Conservation (phyloP, 35 echinoderm and acorn worm genomes). For the Eucidaris tribuloides region DNA sequence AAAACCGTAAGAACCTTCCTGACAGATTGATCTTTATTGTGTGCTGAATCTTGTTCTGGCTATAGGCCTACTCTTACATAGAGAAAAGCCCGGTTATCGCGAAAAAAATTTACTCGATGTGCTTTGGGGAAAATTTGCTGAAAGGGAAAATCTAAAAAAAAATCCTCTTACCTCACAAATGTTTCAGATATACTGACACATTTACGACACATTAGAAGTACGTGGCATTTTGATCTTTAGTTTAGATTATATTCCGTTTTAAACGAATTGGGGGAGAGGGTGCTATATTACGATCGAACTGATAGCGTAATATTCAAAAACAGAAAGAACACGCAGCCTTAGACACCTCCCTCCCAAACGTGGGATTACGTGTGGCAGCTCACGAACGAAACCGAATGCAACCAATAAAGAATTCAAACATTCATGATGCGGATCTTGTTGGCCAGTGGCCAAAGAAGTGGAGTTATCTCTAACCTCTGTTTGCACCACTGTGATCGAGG, state of each 20-base stretch:
- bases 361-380: constrained; percentile 32
- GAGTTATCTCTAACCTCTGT: constrained; percentile 38
- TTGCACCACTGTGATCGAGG: too few species aligned
- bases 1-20: too few species aligned
- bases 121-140: not conserved
- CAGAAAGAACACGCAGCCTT: not conserved
- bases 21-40: too few species aligned
- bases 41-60: too few species aligned
- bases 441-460: constrained; percentile 64
- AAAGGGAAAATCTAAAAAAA: not conserved
- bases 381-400: constrained; percentile 28
- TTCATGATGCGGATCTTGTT: constrained; percentile 13
- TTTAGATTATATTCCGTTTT: constrained; percentile 51
- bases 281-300: constrained; percentile 50
- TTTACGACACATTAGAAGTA: not conserved
- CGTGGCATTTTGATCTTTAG: not conserved
- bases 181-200: not conserved
- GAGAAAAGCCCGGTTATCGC: constrained; percentile 56
- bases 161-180: not conserved
- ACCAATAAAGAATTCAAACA: constrained; percentile 19
- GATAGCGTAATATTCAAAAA: constrained; percentile 28
- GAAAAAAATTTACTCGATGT: constrained; percentile 29
- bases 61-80: too few species aligned
- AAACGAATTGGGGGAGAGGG: constrained; percentile 3
- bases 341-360: not conserved